Evolutionary conservation across 2,113 vertebrate genomes (phyloP), one percentile per base, ranked within the genome.

Genomic region (Melanotaenia duboulayi): DNA sequence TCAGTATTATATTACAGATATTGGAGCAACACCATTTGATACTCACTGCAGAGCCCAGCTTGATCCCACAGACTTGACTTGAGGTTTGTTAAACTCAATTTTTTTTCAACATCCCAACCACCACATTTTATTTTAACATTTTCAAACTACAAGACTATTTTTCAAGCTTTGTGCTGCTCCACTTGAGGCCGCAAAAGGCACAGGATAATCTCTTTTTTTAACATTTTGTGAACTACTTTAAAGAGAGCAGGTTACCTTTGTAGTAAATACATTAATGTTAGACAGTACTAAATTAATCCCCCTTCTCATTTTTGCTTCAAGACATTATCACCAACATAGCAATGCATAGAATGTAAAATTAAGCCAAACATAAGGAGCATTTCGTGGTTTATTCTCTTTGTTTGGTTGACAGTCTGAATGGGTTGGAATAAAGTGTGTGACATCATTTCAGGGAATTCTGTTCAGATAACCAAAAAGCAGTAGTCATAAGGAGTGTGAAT

Each of bases 341-440:
- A 1, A 0, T 14, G 7, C 1, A 1, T n/a, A 4, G 2, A 25
- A 2, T 16, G 17, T 28, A 44, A 20, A 14, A n/a, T 20, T 9
- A 64, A 65, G 42, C 2, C 10, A 12, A 65, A 64, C 4, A 20
- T 7, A 8, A 28, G 54, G 6, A 62, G 35, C 20, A 12, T 65
- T 75, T 71, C 10, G 13, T 9, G 4, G 32, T 20, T 25, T 10
- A 50, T 5, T 2, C 19, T 40, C 11, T 14, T 1, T 10, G 24
- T 8, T 20, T 24, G 28, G 5, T 11, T 58, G 40, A 61, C 37
- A 20, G 22, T 46, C 20, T 19, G 39, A 50, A 44, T 24, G 3
- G 68, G 62, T 65, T 56, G 17, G 74, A 71, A 56, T 42, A 69
- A 46, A 77, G 14, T 78, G 67, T 77, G 25, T 59, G 51, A 70